These are phyloP conservation scores for Nemopilema nomurai DNA, from an alignment of 30 jellyfish, hydroid and myxozoan genomes.

Conservation along the genomic window DNA sequence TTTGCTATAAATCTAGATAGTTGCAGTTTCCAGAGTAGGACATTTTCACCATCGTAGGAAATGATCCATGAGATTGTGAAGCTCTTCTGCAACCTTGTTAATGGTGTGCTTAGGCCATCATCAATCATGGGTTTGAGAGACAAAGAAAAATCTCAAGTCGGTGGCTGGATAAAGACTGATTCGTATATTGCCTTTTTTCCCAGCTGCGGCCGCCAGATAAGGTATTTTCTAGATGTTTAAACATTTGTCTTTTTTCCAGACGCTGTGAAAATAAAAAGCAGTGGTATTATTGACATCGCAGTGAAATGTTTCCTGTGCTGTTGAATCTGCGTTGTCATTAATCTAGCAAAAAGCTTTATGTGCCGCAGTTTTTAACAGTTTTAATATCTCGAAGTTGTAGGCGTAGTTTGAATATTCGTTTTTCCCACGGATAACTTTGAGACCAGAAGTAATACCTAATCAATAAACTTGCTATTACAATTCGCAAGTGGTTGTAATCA, in stretches of 20 bases:
- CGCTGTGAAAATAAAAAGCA: too few species aligned
- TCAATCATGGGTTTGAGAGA: slow-evolving; percentile 24
- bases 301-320: too few species aligned
- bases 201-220: slow-evolving; percentile 60
- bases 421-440: too few species aligned
- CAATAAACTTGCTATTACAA: too few species aligned
- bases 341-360: background rate
- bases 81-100: slow-evolving; percentile 48
- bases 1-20: too few species aligned
- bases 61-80: slow-evolving; percentile 47
- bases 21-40: background rate
- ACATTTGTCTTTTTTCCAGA: too few species aligned
- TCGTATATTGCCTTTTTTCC: slow-evolving; percentile 39
- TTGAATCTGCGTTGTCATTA: too few species aligned
- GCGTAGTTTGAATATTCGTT: too few species aligned
- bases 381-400: too few species aligned
- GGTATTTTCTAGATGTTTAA: background rate
- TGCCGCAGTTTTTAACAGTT: background rate
- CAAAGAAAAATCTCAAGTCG: slow-evolving; percentile 6
- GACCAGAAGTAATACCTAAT: too few species aligned
- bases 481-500: too few species aligned
- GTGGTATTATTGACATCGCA: background rate
- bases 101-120: slow-evolving; percentile 58
- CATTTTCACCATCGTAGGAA: slow-evolving; percentile 6
- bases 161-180: slow-evolving; percentile 47